Conservation (phyloP, 2,888 invertebrate genomes). For the Drosophila monieri region DNA sequence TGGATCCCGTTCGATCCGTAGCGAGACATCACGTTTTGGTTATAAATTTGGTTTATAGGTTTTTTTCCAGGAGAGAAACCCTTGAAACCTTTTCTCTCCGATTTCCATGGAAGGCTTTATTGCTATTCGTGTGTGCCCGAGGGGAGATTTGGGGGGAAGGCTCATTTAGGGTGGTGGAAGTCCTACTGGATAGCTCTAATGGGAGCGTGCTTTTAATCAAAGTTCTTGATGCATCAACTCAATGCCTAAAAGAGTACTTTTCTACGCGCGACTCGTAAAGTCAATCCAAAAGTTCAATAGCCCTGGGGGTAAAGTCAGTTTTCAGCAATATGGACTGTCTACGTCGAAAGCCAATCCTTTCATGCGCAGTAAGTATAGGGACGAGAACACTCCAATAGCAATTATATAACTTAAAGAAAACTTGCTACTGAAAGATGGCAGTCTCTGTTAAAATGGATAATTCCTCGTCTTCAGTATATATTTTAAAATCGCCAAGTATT, state of each 20-base stretch:
- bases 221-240: constrained; percentile 44
- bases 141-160: neutral
- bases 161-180: constrained; percentile 28
- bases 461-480: too few species aligned
- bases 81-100: neutral
- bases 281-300: constrained; percentile 58
- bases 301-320: too few species aligned
- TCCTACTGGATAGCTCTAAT: constrained; percentile 33
- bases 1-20: constrained; percentile 16
- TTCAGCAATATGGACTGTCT: too few species aligned
- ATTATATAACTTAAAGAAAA: constrained; percentile 52
- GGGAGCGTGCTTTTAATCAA: constrained; percentile 40
- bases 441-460: constrained; percentile 3
- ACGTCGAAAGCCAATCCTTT: too few species aligned
- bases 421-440: constrained; percentile 25
- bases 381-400: constrained; percentile 32
- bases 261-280: constrained; percentile 35
- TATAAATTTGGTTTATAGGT: constrained; percentile 76
- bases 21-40: constrained; percentile 73
- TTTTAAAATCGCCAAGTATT: too few species aligned
- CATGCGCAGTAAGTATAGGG: too few species aligned
- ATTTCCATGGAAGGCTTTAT: constrained; percentile 50
- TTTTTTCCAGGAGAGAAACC: constrained; percentile 39
- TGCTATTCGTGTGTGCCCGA: constrained; percentile 33
- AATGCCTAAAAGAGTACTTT: constrained; percentile 50